Base-by-base conservation (phyloP, 2,113 vertebrate species). In the Ageneiosus marmoratus region DNA sequence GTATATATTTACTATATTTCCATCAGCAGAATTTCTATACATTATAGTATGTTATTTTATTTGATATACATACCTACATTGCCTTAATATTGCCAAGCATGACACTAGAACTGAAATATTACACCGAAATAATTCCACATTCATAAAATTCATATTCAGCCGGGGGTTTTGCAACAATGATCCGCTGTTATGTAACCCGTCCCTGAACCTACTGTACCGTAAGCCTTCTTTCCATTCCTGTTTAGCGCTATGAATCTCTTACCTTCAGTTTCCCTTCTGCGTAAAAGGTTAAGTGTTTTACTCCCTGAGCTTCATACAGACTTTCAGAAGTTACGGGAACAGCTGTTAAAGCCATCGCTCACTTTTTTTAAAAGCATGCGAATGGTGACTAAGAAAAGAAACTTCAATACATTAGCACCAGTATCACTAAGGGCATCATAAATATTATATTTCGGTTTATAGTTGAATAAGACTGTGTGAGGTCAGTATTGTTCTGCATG, bases 141-240 rank as follows among this genome's bases (percentile, higher is more conserved):
- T 2, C 41, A 6, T 72, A 5, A 27, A 72, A 18, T 29, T 5
- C 37, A 81, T 73, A 10, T 41, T 41, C 63, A 37, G 18, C 34
- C 12, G 16, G 32, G 20, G 11, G 34, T 37, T 67, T 37, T 67
- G 27, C 1, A 67, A 67, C 37, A 37, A 67, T n/a, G 22, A n/a
- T 7, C 3, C n/a, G 1, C 37, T 6, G 22, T 46, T 44, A 44
- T 44, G 37, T 69, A 69, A 44, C 37, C 67, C n/a, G 67, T 44
- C 12, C 1, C 11, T 70, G 22, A 70, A 46, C 10, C 72, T 41
- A 74, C 77, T 44, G 3, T 41, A 41, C 37, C 37, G 37, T 41
- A 86, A 83, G 86, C 86, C 81, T 56, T 46, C 60, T 29, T 77
- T 24, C 10, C 50, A 12, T 29, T 67, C 13, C 24, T 22, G 27